These are phyloP conservation scores for Taeniopygia guttata DNA, from an alignment of 2,797 vertebrate genomes.

Conservation along the genomic window DNA sequence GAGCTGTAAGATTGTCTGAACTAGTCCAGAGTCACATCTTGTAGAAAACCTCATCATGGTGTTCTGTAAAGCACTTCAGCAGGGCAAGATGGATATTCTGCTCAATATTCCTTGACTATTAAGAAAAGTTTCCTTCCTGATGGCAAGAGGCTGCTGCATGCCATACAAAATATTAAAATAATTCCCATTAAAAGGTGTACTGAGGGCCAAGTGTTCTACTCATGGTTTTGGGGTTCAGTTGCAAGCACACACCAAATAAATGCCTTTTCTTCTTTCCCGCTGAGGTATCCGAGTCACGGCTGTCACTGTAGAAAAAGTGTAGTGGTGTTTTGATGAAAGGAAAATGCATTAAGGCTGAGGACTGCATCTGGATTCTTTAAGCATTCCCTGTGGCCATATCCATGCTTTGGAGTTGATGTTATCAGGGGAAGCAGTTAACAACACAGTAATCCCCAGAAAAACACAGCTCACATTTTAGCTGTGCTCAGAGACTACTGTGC, in stretches of 20 bases:
- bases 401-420: neutral
- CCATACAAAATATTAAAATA: neutral
- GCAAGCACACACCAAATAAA: neutral
- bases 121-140: neutral
- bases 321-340: neutral
- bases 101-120: neutral
- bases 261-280: neutral
- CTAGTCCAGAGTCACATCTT: neutral
- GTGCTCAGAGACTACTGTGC: neutral
- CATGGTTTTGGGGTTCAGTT: neutral
- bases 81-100: neutral
- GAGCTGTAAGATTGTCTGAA: neutral
- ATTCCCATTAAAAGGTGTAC: neutral
- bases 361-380: neutral
- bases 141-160: neutral
- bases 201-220: neutral
- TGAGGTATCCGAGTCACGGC: neutral
- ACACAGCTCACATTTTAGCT: neutral
- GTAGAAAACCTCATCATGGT: neutral
- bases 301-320: neutral
- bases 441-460: slow-evolving; percentile 19
- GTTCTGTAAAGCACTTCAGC: neutral
- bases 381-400: neutral
- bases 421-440: neutral
- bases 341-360: neutral